Percentiles rank a stretch among this genome's conserved stretches.
Evolutionary conservation across 2,888 invertebrate genomes (phyloP).

Genomic region (Plagiodera versicolora): DNA sequence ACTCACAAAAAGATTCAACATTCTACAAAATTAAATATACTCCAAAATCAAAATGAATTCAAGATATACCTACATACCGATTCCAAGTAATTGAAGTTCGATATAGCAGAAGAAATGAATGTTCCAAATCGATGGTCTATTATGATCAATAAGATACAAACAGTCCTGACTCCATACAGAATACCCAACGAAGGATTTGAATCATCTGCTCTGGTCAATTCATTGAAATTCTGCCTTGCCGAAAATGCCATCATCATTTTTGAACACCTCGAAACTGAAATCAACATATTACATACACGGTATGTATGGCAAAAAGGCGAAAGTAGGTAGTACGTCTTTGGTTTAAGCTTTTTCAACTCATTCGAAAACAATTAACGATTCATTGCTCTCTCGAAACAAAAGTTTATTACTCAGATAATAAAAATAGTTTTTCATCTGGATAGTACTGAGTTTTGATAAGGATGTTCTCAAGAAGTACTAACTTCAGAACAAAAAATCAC

Average conservation of each 20-base stretch:
- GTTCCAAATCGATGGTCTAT: slow-evolving; percentile 62
- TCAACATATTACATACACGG: background rate
- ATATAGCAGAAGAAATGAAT: slow-evolving; percentile 58
- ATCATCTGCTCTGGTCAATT: slow-evolving; percentile 55
- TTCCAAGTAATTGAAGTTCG: slow-evolving; percentile 61
- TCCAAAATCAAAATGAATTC: background rate
- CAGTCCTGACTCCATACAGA: slow-evolving; percentile 62
- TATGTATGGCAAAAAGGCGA: too few species aligned
- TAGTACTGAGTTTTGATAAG: too few species aligned
- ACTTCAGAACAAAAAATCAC: slow-evolving; percentile 9
- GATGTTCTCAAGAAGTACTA: background rate
- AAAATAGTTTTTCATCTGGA: too few species aligned
- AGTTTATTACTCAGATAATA: too few species aligned
- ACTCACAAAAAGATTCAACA: background rate
- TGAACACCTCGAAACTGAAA: slow-evolving; percentile 24
- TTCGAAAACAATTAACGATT: too few species aligned
- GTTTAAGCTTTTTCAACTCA: too few species aligned
- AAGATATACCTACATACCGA: slow-evolving; percentile 53
- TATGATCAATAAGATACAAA: slow-evolving; percentile 62
- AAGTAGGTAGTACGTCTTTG: too few species aligned
- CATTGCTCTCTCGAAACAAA: too few species aligned
- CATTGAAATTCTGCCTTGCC: slow-evolving; percentile 45
- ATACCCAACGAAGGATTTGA: slow-evolving; percentile 55
- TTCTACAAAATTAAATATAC: background rate
- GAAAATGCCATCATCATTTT: slow-evolving; percentile 47